Percentiles rank a stretch among this genome's conserved stretches.
These are phyloP conservation scores for Anoplius nigerrimus DNA, from an alignment of 2,888 invertebrate species.

Conservation along the genomic window DNA sequence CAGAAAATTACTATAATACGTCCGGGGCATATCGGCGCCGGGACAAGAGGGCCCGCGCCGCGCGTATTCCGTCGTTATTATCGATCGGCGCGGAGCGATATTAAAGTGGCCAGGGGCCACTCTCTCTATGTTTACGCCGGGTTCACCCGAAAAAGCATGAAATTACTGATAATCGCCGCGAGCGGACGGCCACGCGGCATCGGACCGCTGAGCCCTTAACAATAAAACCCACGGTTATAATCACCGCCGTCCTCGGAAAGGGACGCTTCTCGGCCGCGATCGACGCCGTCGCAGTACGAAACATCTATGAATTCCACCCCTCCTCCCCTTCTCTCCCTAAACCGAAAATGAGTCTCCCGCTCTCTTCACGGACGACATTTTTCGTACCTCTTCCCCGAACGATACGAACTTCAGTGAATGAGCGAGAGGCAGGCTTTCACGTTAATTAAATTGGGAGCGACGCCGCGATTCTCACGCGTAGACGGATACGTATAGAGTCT, in stretches of 20 bases:
- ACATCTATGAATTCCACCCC: slow-evolving; percentile 2
- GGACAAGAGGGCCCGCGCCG: slow-evolving; percentile 52
- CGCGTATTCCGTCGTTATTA: slow-evolving; percentile 72
- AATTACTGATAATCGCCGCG: slow-evolving; percentile 71
- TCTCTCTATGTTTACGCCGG: slow-evolving; percentile 70
- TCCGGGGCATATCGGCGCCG: slow-evolving; percentile 51
- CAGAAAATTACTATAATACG: slow-evolving; percentile 72
- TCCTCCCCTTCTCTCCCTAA: neutral
- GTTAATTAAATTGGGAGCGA: too few species aligned
- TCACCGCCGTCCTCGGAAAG: slow-evolving; percentile 41
- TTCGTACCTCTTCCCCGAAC: too few species aligned
- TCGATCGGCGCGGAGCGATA: slow-evolving; percentile 69
- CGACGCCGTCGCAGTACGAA: neutral
- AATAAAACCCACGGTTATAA: slow-evolving; percentile 39
- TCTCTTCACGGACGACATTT: neutral
- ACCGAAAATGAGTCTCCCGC: neutral
- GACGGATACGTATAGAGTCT: too few species aligned
- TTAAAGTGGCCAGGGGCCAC: slow-evolving; percentile 64
- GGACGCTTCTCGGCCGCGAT: slow-evolving; percentile 34
- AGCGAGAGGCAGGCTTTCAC: too few species aligned
- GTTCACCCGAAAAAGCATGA: slow-evolving; percentile 68
- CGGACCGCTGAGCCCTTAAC: slow-evolving; percentile 52
- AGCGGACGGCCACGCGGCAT: slow-evolving; percentile 50
- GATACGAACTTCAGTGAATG: too few species aligned
- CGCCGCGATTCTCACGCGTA: too few species aligned